Conservation (phyloP, 53 echinoderm and acorn worm species). For the Apostichopus leukothele region DNA sequence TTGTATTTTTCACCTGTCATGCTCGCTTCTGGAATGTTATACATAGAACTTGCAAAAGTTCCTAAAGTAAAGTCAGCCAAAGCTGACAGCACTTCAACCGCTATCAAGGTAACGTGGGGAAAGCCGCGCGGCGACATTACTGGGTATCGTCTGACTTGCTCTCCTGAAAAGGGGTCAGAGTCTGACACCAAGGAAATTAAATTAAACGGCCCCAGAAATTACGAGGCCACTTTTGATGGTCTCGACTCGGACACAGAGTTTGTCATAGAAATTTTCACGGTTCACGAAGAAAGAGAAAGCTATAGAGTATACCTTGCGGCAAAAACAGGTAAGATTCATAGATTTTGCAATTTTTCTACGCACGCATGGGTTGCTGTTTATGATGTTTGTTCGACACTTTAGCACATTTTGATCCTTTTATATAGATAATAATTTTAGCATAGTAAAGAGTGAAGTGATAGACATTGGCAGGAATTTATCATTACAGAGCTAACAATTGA, state of each 20-base stretch:
- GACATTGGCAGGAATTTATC: too few species aligned
- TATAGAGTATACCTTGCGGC: slow-evolving; percentile 66
- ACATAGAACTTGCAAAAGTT: slow-evolving; percentile 3
- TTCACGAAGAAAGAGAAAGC: slow-evolving; percentile 67
- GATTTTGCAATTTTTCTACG: too few species aligned
- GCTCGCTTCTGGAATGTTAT: not conserved
- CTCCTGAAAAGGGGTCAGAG: not conserved
- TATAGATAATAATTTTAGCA: too few species aligned
- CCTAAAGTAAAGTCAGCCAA: slow-evolving; percentile 27
- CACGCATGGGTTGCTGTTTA: too few species aligned
- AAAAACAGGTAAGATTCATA: slow-evolving; percentile 59
- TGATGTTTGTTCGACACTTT: too few species aligned
- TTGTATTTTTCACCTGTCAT: not conserved
- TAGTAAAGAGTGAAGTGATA: too few species aligned
- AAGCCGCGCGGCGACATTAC: slow-evolving; percentile 74
- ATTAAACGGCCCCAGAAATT: slow-evolving; percentile 53
- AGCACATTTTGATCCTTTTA: too few species aligned
- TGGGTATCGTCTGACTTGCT: slow-evolving; percentile 67
- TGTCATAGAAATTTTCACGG: slow-evolving; percentile 67
- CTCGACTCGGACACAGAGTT: slow-evolving; percentile 66
- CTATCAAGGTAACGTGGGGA: slow-evolving; percentile 69
- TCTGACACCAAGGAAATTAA: slow-evolving; percentile 60
- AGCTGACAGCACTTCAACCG: not conserved
- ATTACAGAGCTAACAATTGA: too few species aligned
- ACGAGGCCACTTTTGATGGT: slow-evolving; percentile 57